Base-by-base conservation (phyloP, 2,888 invertebrate species). In the Trypoxylon attenuatum region DNA sequence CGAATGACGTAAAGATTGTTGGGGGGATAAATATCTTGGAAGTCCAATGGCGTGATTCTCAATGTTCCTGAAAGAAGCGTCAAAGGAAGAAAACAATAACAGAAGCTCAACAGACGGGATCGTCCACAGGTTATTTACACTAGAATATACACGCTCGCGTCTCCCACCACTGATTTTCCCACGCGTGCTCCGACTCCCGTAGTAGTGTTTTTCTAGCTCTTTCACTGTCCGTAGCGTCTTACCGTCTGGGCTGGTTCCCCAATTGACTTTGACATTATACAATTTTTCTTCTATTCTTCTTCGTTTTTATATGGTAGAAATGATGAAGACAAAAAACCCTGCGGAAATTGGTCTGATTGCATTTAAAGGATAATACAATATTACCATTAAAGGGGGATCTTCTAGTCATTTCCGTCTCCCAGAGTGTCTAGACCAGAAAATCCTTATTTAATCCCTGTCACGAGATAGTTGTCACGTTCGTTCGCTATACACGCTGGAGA, bases 131-230 rank as follows among this genome's bases (percentile, higher is more conserved):
- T 67, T 43, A 53, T 70, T 63, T 67, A 56, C 49, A 56, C 33
- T 61, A 23, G 43, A 49, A 53, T 64, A 43, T 27, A 60, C 56
- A 38, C 60, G 21, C 43, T 62, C 60, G 46, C 53, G 62, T 76
- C 80, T 81, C 80, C 82, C 82, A 79, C 82, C 72, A 80, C 74
- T 29, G 58, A 73, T 55, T 82, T 82, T 83, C 82, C 80, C 81
- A 83, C 80, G 81, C 81, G 80, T 78, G 79, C 66, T 76, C 49
- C 55, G 76, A 73, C 71, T 77, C 57, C 64, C 69, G 62, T 71
- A 76, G 69, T 60, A 65, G 68, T 72, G 69, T 75, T 80, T 78
- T 78, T 71, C 73, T 45, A 13, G 41, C 8, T 58, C 33, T 52
- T 51, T 18, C 60, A 25, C 50, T 39, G 64, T 52, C 62, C 49